A percentile compares a stretch with the other conserved stretches of the same genome.
phyloP scores from a whole-genome alignment of 2,888 invertebrate species.

The Philopedon plagiatum region DNA sequence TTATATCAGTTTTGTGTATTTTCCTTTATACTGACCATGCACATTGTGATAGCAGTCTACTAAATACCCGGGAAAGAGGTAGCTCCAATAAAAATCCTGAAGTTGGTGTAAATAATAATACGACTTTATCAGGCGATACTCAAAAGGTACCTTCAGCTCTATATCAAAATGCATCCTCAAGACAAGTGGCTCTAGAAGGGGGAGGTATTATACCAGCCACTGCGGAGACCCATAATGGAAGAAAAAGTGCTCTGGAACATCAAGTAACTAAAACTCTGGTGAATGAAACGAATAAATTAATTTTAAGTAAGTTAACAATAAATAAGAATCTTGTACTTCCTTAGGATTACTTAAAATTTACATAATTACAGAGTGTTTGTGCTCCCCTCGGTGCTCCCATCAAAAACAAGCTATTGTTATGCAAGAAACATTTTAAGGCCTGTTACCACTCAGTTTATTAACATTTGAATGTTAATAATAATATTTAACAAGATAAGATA shows the following conservation, averaged over 20 bases:
- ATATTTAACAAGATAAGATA: too few relatives aligned
- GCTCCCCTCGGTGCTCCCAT: too few relatives aligned
- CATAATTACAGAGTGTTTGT: too few relatives aligned
- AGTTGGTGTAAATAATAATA: not conserved
- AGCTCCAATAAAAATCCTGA: not conserved
- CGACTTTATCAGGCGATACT: not conserved
- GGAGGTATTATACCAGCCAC: constrained; percentile 4
- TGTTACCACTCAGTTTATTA: too few relatives aligned
- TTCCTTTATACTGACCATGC: not conserved
- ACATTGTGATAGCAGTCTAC: not conserved
- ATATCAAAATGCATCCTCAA: not conserved
- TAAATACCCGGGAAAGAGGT: not conserved
- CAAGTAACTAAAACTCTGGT: not conserved
- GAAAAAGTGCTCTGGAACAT: constrained; percentile 35
- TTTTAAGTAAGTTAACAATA: not conserved
- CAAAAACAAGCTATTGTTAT: too few relatives aligned
- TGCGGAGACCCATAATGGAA: constrained; percentile 18
- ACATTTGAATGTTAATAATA: too few relatives aligned
- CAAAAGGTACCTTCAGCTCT: not conserved
- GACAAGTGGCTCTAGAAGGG: not conserved
- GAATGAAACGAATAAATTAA: not conserved
- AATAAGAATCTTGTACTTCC: too few relatives aligned
- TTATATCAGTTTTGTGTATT: not conserved
- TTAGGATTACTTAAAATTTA: too few relatives aligned
- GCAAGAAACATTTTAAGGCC: too few relatives aligned